Evolutionary conservation across 2,888 invertebrate species (phyloP).

Genomic region (Drosophila nr. perissopoda): DNA sequence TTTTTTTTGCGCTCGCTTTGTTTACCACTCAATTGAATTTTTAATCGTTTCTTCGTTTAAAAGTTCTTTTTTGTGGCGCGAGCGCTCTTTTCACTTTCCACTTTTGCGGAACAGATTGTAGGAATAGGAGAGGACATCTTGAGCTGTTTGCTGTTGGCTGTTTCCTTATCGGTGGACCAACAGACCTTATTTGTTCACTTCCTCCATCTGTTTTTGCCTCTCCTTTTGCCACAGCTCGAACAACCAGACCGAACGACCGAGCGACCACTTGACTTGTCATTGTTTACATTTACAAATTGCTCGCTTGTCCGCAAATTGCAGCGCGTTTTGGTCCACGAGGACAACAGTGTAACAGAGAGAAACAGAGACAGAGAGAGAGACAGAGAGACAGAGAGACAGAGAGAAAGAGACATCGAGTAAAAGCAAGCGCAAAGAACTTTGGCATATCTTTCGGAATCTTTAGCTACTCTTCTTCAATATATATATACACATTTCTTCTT

Average conservation of each 20-base stretch:
- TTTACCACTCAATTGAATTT: constrained; percentile 80
- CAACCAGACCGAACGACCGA: constrained; percentile 3
- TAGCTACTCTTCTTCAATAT: constrained; percentile 21
- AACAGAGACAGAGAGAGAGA: not conserved
- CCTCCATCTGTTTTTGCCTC: constrained; percentile 19
- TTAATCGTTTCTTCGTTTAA: constrained; percentile 78
- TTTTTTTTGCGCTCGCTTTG: constrained; percentile 37
- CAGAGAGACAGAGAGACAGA: not conserved
- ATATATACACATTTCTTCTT: constrained; percentile 11
- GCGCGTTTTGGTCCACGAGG: constrained; percentile 38
- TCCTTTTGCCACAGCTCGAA: not conserved
- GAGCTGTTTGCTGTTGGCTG: constrained; percentile 29
- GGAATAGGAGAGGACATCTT: constrained; percentile 44
- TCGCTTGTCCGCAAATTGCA: constrained; percentile 81
- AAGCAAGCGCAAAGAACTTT: constrained; percentile 2
- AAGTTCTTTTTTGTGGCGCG: constrained; percentile 57
- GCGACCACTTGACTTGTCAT: constrained; percentile 75
- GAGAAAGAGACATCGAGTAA: not conserved
- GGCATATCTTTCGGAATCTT: constrained; percentile 57
- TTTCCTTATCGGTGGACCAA: constrained; percentile 63
- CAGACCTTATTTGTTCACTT: constrained; percentile 52
- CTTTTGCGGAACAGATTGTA: constrained; percentile 20
- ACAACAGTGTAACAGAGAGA: constrained; percentile 5
- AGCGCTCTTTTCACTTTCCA: constrained; percentile 55
- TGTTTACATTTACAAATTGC: constrained; percentile 81